Conservation (phyloP, 2,888 invertebrate genomes). For the Pollenia amentaria region DNA sequence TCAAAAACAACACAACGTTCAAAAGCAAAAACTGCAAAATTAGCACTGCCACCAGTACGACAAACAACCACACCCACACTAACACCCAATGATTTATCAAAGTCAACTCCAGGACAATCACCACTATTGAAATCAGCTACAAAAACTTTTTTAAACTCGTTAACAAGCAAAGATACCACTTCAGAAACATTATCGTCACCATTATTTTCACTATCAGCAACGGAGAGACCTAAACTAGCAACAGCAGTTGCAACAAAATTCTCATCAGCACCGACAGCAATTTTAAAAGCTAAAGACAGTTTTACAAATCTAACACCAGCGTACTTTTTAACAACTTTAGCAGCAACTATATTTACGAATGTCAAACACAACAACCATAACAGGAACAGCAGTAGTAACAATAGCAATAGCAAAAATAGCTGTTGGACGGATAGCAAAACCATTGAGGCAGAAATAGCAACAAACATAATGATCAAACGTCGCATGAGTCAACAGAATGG, state of each 20-base stretch:
- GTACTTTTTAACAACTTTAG: constrained; percentile 56
- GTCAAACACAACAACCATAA: constrained; percentile 24
- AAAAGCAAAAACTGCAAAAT: constrained; percentile 51
- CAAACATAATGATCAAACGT: constrained; percentile 75
- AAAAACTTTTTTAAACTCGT: constrained; percentile 54
- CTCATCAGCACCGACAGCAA: constrained; percentile 44
- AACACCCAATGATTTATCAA: constrained; percentile 1
- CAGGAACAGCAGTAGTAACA: constrained; percentile 33
- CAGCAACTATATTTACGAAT: constrained; percentile 53
- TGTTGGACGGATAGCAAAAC: constrained; percentile 22
- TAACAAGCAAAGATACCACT: constrained; percentile 48
- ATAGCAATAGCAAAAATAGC: constrained; percentile 14
- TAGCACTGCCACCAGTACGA: constrained; percentile 46
- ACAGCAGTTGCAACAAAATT: constrained; percentile 1
- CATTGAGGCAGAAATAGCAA: constrained; percentile 37
- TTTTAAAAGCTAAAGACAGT: constrained; percentile 36
- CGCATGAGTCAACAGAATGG: constrained; percentile 41
- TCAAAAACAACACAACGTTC: constrained; percentile 45
- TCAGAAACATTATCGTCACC: constrained; percentile 45
- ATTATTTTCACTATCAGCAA: constrained; percentile 54
- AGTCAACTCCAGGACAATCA: constrained; percentile 39
- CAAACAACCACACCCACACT: constrained; percentile 18
- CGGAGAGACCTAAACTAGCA: constrained; percentile 36
- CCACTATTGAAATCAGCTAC: constrained; percentile 34
- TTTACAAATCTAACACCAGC: constrained; percentile 44